These are phyloP conservation scores for Helicoverpa armigera DNA, from an alignment of 1,140 invertebrate genomes.

Conservation along the genomic window DNA sequence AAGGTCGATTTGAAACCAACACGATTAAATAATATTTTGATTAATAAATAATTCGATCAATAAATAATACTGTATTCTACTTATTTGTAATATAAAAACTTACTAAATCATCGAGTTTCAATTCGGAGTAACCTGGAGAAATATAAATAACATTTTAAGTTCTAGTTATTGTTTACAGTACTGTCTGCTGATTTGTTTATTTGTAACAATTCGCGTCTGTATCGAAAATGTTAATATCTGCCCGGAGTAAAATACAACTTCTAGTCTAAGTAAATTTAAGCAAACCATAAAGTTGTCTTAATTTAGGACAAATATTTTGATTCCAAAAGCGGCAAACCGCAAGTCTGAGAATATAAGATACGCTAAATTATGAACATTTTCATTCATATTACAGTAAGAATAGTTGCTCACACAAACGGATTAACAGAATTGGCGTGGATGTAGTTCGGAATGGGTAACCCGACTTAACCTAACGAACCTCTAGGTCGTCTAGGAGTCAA, in stretches of 20 bases:
- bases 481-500: conserved; percentile 45
- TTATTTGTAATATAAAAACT: not conserved
- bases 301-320: conserved; percentile 35
- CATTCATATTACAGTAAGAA: conserved; percentile 27
- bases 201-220: conserved; percentile 13
- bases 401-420: conserved; percentile 8
- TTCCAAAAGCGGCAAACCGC: conserved; percentile 27
- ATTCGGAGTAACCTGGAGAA: not conserved
- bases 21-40: no score
- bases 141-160: not conserved
- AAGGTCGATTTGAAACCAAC: not conserved
- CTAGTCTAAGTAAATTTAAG: conserved; percentile 25
- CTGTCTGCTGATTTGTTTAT: conserved; percentile 1
- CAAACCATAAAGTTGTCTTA: conserved; percentile 15
- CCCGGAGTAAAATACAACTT: conserved; percentile 27
- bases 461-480: conserved; percentile 10
- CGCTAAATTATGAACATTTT: conserved; percentile 21
- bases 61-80: not conserved
- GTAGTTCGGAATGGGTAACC: conserved; percentile 34
- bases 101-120: no score
- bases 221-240: conserved; percentile 30
- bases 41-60: no score
- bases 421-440: conserved; percentile 6
- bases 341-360: conserved; percentile 29
- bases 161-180: no score